Base-by-base conservation (phyloP, 2,797 vertebrate species). In the Petrocephalus schoutedeni region DNA sequence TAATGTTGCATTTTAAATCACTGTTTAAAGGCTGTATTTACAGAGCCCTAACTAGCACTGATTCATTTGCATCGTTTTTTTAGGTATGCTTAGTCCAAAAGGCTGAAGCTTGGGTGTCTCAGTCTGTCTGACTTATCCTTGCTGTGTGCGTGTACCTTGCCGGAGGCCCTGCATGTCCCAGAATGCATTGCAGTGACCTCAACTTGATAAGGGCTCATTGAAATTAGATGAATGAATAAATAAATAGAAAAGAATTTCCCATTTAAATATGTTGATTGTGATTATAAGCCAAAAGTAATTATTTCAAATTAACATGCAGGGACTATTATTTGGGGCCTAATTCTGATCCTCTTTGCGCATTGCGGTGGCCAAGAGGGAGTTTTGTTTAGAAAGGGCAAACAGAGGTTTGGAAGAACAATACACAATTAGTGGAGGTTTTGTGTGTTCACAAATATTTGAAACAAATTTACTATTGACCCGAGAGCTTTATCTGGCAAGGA, bases 391-490 rank as follows among this genome's bases (percentile, higher is more conserved):
- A 84, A 84, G 51, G 82, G 51, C 82, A 84, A 84, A 54, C 23
- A 53, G 51, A 16, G 19, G 19, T 49, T 80, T 54, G 45, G 45
- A 36, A 59, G 28, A 32, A 59, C 16, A 45, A 59, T 8, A 86
- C 85, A 14, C 54, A 58, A 41, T 58, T 45, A 41, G 16, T 21
- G 32, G 14, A 86, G 19, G 54, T 58, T 59, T 32, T 56, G 28
- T 58, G 16, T 86, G 85, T 61, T 59, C 32, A 28, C 56, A 86
- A 58, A 86, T 86, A 86, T 86, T 86, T 57, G 16, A 86, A 86
- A 86, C 54, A 58, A 36, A 59, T 86, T 86, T 86, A 86, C 56
- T 86, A 86, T 86, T 58, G 85, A 86, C 54, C 85, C 4, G 8
- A 61, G 12, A 85, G 83, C 32, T 86, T 86, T 86, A 86, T 86